Conservation (phyloP, 2,888 invertebrate genomes). For the Chymomyza caudatula region DNA sequence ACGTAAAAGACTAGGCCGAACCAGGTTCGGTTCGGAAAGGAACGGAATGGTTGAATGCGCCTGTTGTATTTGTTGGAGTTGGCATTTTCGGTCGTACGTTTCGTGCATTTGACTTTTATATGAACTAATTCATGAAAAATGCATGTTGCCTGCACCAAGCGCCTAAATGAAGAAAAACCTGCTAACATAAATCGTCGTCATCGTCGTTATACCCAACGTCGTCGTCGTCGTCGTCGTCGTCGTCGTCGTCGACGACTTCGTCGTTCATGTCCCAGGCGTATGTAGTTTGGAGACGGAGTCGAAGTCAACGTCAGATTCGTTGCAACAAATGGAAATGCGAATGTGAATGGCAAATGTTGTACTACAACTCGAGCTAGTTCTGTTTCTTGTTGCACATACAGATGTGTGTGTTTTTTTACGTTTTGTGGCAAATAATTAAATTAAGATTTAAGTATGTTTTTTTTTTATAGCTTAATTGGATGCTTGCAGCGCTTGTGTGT, state of each 20-base stretch:
- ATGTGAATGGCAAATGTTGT: conserved; percentile 51
- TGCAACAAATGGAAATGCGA: conserved; percentile 39
- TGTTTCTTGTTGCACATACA: conserved; percentile 1
- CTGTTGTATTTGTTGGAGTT: not conserved
- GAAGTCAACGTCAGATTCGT: conserved; percentile 10
- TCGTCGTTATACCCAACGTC: conserved; percentile 1
- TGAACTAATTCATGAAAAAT: conserved; percentile 71
- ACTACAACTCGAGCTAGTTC: not conserved
- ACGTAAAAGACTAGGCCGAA: not conserved
- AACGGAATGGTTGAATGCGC: not conserved
- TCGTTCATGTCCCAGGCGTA: not conserved
- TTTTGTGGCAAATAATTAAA: conserved; percentile 64
- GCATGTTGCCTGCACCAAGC: conserved; percentile 43
- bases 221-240: conserved; percentile 43
- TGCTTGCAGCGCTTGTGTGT: conserved; percentile 46
- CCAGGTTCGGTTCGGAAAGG: not conserved
- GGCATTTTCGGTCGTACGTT: not conserved
- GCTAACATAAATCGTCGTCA: conserved; percentile 63
- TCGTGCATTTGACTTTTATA: conserved; percentile 70
- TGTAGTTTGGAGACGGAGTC: conserved; percentile 2
- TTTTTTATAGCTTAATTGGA: conserved; percentile 67
- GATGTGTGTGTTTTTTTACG: conserved; percentile 45
- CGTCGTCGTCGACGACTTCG: conserved; percentile 31
- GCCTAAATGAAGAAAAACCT: conserved; percentile 66
- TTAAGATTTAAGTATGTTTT: conserved; percentile 47